Percentiles rank a stretch among this genome's conserved stretches.
Evolutionary conservation across 2,888 invertebrate genomes (phyloP).

Genomic region (Scaptomyza flava): DNA sequence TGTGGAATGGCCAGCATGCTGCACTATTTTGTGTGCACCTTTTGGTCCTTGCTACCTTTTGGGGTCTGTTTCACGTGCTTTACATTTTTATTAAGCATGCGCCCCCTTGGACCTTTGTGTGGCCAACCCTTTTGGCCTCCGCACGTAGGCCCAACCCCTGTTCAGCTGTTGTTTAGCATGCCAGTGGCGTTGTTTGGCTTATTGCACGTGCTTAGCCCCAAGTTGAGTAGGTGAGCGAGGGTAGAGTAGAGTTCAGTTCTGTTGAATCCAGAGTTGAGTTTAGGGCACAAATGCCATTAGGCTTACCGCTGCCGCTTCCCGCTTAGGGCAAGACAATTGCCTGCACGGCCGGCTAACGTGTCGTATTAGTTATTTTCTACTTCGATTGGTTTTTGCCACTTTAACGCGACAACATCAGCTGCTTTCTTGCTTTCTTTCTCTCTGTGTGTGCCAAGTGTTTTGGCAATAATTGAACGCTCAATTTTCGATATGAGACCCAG

Average conservation of each 20-base stretch:
- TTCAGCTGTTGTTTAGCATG: slow-evolving; percentile 70
- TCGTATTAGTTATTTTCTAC: slow-evolving; percentile 80
- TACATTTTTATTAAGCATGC: slow-evolving; percentile 81
- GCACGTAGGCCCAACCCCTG: slow-evolving; percentile 15
- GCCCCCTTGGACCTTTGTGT: slow-evolving; percentile 21
- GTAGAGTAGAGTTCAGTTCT: slow-evolving; percentile 23
- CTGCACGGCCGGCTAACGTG: slow-evolving; percentile 74
- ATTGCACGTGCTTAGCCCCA: slow-evolving; percentile 74
- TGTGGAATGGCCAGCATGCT: slow-evolving; percentile 45
- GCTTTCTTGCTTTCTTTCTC: not conserved
- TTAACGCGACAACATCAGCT: slow-evolving; percentile 72
- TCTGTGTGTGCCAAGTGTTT: slow-evolving; percentile 63
- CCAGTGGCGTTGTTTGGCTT: slow-evolving; percentile 79
- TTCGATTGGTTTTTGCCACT: slow-evolving; percentile 81
- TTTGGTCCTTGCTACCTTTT: slow-evolving; percentile 52
- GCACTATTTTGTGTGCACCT: slow-evolving; percentile 75
- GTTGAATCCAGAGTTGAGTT: not conserved
- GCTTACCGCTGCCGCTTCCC: slow-evolving; percentile 62
- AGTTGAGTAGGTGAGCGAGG: slow-evolving; percentile 25
- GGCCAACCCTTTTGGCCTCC: slow-evolving; percentile 69
- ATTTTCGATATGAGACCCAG: slow-evolving; percentile 70
- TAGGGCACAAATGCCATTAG: slow-evolving; percentile 70
- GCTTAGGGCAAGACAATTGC: slow-evolving; percentile 60
- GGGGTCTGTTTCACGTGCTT: slow-evolving; percentile 73
- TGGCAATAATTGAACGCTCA: slow-evolving; percentile 76